Percentiles rank a stretch among this genome's conserved stretches.
phyloP scores from a whole-genome alignment of 2,113 vertebrate species.

The Bambusicola thoracicus region DNA sequence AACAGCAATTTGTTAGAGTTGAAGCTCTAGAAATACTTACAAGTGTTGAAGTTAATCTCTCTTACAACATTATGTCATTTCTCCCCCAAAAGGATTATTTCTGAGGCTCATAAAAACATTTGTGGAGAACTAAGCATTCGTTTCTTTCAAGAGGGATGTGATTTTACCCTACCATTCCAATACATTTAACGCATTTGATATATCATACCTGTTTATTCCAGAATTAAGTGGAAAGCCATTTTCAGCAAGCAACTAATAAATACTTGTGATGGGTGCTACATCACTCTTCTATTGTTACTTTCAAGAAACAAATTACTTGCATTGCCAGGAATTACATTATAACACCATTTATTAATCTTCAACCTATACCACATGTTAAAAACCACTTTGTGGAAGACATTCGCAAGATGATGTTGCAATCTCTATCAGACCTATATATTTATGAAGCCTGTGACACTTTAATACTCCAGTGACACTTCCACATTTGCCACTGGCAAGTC shows the following conservation, averaged over 20 bases:
- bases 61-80: background rate
- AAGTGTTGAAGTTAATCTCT: background rate
- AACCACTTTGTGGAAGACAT: background rate
- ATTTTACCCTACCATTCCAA: background rate
- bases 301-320: background rate
- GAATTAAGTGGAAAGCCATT: conserved; percentile 18
- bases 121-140: background rate
- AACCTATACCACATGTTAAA: background rate
- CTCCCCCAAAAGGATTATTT: background rate
- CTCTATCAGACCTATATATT: background rate
- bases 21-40: background rate
- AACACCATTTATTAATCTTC: background rate
- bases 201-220: background rate
- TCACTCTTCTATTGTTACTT: background rate
- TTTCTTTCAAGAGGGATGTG: background rate
- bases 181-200: background rate
- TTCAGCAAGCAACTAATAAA: background rate
- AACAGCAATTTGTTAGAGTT: background rate
- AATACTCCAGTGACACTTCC: background rate
- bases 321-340: background rate
- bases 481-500: background rate
- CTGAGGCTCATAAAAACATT: background rate
- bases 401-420: background rate
- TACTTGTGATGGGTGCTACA: background rate
- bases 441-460: background rate